Conservation (phyloP, 2,113 vertebrate species). For the Solea solea region DNA sequence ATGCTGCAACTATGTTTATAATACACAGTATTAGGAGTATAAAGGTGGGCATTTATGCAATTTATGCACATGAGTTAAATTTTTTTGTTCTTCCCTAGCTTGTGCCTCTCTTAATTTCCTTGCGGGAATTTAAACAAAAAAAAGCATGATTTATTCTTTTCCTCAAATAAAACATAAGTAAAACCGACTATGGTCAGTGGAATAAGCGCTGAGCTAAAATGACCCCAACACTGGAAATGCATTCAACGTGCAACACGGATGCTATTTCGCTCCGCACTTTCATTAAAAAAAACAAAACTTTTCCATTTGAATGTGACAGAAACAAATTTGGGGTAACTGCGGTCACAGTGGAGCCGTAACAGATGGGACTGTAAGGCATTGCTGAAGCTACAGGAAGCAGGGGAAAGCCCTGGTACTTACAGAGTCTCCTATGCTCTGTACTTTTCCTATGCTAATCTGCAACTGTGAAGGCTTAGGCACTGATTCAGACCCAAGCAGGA, state of each 20-base stretch:
- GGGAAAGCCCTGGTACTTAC: slow-evolving; percentile 67
- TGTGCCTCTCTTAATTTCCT: not conserved
- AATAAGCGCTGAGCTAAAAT: slow-evolving; percentile 1
- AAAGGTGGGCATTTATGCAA: no score
- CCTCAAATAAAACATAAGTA: not conserved
- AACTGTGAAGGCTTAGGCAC: slow-evolving; percentile 68
- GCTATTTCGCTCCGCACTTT: not conserved
- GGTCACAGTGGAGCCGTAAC: slow-evolving; percentile 41
- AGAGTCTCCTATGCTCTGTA: slow-evolving; percentile 67
- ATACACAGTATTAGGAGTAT: not conserved
- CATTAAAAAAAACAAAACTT: not conserved
- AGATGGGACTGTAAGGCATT: slow-evolving; percentile 45
- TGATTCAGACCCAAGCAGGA: slow-evolving; percentile 75
- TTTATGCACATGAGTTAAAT: not conserved
- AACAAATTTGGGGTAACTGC: slow-evolving; percentile 16
- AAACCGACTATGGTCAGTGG: not conserved
- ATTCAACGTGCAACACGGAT: no score
- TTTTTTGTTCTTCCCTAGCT: not conserved
- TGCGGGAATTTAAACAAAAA: not conserved
- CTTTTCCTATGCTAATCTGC: slow-evolving; percentile 76
- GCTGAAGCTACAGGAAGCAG: slow-evolving; percentile 48
- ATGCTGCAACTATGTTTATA: not conserved
- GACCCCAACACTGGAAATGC: not conserved
- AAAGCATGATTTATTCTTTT: slow-evolving; percentile 2
- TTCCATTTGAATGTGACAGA: not conserved